phyloP scores from a whole-genome alignment of 2,888 invertebrate species.

The Belgica antarctica region DNA sequence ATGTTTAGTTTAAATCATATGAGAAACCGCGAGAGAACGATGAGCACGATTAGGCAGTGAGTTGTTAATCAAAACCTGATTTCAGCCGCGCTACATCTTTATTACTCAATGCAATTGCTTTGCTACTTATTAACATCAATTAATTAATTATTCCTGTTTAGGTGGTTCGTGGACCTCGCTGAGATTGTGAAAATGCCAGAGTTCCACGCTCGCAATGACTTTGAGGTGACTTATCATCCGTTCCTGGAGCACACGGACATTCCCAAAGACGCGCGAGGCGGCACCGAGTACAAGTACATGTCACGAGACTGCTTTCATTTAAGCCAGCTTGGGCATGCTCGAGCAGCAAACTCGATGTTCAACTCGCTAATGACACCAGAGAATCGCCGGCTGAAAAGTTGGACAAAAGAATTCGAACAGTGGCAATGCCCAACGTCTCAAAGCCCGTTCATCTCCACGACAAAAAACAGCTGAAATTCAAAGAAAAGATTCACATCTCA shows the following conservation, averaged over 20 bases:
- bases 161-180: neutral
- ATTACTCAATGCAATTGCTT: too few species aligned
- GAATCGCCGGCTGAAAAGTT: conserved; percentile 54
- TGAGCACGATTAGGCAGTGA: conserved; percentile 59
- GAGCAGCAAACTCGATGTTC: conserved; percentile 59
- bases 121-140: too few species aligned
- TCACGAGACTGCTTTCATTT: conserved; percentile 64
- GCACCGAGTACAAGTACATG: conserved; percentile 57
- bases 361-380: conserved; percentile 62
- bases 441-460: conserved; percentile 51
- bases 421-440: conserved; percentile 51
- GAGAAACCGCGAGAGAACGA: conserved; percentile 51
- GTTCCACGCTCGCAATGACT: conserved; percentile 56
- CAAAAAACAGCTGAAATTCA: conserved; percentile 34
- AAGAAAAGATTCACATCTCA: too few species aligned
- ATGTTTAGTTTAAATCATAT: conserved; percentile 55
- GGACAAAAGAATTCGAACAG: conserved; percentile 48
- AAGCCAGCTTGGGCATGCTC: conserved; percentile 47
- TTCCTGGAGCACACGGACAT: conserved; percentile 55
- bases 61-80: too few species aligned
- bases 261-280: conserved; percentile 54
- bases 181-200: conserved; percentile 49
- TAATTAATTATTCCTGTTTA: neutral
- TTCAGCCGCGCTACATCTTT: too few species aligned
- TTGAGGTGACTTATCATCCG: conserved; percentile 60